Conservation (phyloP, 2,888 invertebrate genomes). For the Harmothoe impar region DNA sequence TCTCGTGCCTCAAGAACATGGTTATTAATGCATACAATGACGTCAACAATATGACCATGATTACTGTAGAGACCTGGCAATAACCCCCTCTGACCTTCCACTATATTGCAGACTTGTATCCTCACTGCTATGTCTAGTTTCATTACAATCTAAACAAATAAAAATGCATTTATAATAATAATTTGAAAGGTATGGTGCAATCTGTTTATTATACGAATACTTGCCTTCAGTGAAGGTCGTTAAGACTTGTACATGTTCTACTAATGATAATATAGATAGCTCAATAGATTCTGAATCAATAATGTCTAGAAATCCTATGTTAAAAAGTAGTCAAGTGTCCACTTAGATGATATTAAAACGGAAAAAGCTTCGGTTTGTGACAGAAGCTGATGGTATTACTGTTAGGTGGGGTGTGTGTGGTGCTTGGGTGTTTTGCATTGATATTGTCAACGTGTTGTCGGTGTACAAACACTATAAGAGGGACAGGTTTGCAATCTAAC, state of each 20-base stretch:
- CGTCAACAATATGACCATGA: no score
- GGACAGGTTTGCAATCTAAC: background rate
- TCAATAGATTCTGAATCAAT: background rate
- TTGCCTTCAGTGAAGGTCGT: background rate
- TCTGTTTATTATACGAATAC: background rate
- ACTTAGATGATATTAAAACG: background rate
- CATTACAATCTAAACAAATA: background rate
- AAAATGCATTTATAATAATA: background rate
- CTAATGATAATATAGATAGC: background rate
- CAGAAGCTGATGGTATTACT: background rate
- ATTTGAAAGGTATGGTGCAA: background rate
- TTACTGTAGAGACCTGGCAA: no score
- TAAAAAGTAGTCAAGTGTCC: background rate
- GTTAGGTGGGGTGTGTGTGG: constrained; percentile 16
- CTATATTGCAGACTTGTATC: background rate
- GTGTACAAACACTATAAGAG: background rate
- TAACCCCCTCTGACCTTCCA: no score
- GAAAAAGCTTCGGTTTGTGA: background rate
- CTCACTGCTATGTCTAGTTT: constrained; percentile 26
- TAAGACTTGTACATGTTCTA: background rate
- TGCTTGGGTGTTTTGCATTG: constrained; percentile 22
- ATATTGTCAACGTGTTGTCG: constrained; percentile 8
- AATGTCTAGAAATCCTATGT: background rate
- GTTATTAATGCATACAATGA: no score
- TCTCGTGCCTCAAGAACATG: no score